Conservation (phyloP, 2,113 vertebrate species). For the Crotalus tigris region DNA sequence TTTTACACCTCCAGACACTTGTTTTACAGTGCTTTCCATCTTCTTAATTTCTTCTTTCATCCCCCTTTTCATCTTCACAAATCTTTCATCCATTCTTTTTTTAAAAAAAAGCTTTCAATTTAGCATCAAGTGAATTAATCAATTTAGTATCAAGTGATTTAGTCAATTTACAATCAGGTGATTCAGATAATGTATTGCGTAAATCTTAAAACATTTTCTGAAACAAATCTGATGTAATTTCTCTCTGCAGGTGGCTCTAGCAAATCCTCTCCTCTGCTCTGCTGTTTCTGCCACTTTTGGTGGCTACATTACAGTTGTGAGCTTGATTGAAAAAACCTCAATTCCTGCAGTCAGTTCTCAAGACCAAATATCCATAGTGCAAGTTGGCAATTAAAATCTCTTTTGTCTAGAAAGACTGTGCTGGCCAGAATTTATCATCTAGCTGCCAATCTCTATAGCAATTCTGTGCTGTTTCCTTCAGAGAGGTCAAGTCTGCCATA, state of each 20-base stretch:
- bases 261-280: background rate
- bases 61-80: background rate
- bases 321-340: background rate
- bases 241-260: background rate
- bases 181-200: background rate
- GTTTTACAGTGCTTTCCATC: background rate
- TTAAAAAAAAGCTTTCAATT: background rate
- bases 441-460: background rate
- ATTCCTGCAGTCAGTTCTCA: background rate
- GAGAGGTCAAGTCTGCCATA: background rate
- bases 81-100: background rate
- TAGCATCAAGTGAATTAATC: background rate
- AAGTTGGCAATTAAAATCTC: background rate
- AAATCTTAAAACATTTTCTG: background rate
- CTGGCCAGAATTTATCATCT: background rate
- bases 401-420: background rate
- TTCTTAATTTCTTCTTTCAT: background rate
- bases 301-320: background rate
- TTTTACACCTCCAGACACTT: background rate
- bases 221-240: background rate
- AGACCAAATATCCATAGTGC: background rate
- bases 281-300: background rate
- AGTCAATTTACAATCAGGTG: background rate
- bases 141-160: background rate
- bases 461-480: background rate